phyloP scores from a whole-genome alignment of 2,797 vertebrate species.

The Alca torda region DNA sequence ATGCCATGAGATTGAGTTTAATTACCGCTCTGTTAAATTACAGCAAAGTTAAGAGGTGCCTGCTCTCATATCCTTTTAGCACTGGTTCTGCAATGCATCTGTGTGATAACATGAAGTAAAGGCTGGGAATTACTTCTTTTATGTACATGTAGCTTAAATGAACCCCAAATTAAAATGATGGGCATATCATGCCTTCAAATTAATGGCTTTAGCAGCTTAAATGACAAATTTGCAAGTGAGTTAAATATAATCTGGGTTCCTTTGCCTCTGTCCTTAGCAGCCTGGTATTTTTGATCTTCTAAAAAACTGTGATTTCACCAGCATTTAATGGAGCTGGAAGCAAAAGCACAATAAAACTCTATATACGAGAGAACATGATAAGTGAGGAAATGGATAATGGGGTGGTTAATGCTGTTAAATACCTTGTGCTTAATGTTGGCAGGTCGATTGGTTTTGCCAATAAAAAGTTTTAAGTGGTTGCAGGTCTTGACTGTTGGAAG shows the following conservation, averaged over 20 bases:
- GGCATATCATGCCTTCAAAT: neutral
- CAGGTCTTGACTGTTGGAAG: neutral
- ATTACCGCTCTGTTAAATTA: neutral
- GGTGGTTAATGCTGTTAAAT: conserved; percentile 2
- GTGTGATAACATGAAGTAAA: neutral
- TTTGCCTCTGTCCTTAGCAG: neutral
- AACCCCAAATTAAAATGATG: conserved; percentile 15
- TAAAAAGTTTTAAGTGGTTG: neutral
- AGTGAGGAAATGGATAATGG: neutral
- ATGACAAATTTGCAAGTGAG: neutral
- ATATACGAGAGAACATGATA: neutral
- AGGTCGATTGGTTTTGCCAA: neutral
- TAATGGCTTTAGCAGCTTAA: neutral
- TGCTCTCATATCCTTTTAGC: neutral
- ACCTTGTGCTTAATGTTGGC: neutral
- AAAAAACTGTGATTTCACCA: neutral
- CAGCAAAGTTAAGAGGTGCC: neutral
- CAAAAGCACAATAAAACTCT: neutral
- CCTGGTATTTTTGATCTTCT: neutral
- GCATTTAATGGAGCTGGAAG: conserved; percentile 20
- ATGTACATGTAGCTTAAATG: neutral
- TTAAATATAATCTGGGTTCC: neutral
- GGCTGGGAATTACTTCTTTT: neutral
- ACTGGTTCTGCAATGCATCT: neutral
- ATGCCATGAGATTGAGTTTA: neutral